Conservation (phyloP, 1,140 invertebrate genomes). For the Zaprionus vittiger region DNA sequence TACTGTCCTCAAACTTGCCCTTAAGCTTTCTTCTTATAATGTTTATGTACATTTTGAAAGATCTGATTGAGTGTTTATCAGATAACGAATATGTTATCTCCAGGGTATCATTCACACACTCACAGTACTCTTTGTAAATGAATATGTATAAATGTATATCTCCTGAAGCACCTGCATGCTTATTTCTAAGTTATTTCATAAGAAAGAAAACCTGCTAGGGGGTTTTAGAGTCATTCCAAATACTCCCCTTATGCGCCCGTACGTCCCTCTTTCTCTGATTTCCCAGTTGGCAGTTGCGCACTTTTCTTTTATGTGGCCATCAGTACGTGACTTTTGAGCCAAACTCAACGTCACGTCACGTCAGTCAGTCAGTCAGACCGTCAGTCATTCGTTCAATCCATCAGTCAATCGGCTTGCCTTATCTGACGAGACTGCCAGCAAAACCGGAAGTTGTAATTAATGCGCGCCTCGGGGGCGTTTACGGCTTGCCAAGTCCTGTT, state of each 20-base stretch:
- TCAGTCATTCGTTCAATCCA: conserved; percentile 63
- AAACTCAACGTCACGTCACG: conserved; percentile 46
- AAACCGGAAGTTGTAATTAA: conserved; percentile 80
- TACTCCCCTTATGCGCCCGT: neutral
- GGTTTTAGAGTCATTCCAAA: neutral
- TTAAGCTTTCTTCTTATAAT: too few species aligned
- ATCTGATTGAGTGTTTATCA: too few species aligned
- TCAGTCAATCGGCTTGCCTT: conserved; percentile 70
- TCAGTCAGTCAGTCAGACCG: conserved; percentile 33
- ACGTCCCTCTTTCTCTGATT: conserved; percentile 17
- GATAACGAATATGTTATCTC: too few species aligned
- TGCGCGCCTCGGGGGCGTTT: conserved; percentile 73
- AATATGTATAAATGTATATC: too few species aligned
- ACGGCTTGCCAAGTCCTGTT: conserved; percentile 47
- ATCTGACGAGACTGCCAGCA: conserved; percentile 39
- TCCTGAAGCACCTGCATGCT: conserved; percentile 20
- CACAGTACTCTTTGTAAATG: too few species aligned
- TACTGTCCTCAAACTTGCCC: too few species aligned
- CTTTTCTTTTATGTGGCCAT: conserved; percentile 31
- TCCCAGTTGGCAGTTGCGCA: conserved; percentile 49
- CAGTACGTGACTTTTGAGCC: conserved; percentile 73
- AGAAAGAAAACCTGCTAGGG: conserved; percentile 4
- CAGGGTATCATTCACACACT: too few species aligned
- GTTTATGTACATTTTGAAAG: too few species aligned
- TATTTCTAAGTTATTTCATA: conserved; percentile 22